A percentile compares a stretch with the other conserved stretches of the same genome.
phyloP scores from a whole-genome alignment of 2,888 invertebrate species.

The Nezara viridula region DNA sequence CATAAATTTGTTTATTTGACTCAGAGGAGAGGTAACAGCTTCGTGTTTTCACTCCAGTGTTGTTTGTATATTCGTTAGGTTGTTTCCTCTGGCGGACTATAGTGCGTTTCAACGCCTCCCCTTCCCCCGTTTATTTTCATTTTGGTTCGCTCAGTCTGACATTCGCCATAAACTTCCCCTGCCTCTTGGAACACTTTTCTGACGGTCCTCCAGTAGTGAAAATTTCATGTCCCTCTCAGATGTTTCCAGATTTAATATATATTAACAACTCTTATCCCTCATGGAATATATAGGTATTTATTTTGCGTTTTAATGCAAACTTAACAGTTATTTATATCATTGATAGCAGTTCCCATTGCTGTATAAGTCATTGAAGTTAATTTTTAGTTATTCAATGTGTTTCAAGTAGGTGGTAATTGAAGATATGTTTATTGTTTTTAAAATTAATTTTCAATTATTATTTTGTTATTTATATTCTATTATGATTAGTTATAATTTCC shows the following conservation, averaged over 20 bases:
- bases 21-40: not conserved
- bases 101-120: not conserved
- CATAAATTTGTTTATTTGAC: conserved; percentile 41
- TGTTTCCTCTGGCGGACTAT: not conserved
- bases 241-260: not conserved
- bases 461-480: no score
- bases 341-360: not conserved
- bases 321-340: not conserved
- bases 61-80: not conserved
- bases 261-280: not conserved
- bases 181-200: conserved; percentile 7
- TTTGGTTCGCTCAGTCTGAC: conserved; percentile 42
- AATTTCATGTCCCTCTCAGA: not conserved
- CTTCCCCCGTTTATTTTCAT: conserved; percentile 1
- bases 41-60: conserved; percentile 5
- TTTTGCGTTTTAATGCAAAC: not conserved
- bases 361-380: not conserved
- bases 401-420: no score
- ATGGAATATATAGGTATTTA: not conserved
- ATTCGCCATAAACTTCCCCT: conserved; percentile 28
- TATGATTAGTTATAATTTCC: no score
- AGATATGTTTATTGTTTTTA: no score
- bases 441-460: no score
- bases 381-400: no score
- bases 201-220: not conserved